Evolutionary conservation across 1,140 invertebrate genomes (phyloP), one percentile per base, ranked within the genome.

Genomic region (Maniola jurtina): DNA sequence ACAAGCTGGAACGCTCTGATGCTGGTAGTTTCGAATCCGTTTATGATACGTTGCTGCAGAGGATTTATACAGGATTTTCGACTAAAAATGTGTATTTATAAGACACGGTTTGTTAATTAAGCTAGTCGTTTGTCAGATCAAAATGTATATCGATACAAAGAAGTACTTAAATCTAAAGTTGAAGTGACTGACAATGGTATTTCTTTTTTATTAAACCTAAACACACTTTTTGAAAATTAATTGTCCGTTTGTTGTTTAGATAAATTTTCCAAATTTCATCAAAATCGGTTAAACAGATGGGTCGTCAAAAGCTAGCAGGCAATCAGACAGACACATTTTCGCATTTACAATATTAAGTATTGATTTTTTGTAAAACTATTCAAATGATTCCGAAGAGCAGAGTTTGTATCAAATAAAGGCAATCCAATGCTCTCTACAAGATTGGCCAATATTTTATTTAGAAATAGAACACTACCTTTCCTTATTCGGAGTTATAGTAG

Each of bases 1-100:
- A 69, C 70, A 59, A 64, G 58, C 63, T 66, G 62, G 42, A 72
- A 61, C 56, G 36, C 60, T 61, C 61, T 45, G 66, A 66, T 69
- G 36, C 36, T 38, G 59, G 64, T 64, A 63, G 56, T 54, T 66
- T 66, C 14, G 48, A 34, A 56, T 38, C 50, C 16, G 34, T 61
- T 48, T 35, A 40, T 48, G 13, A 61, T 61, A 50, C 34, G 15
- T 61, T 34, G n/a, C 13, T 50, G 33, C 14, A 61, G 47, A 13
- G 59, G 59, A 61, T 61, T 61, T 60, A 60, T 25, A 42, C 13
- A 25, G 25, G 11, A 7, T 33, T 55, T 55, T 55, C 25, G 5
- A 35, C 35, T 35, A 55, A 11, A 35, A 35, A 55, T 13, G 11
- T 54, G n/a, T 14, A 40, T 11, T 11, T 9, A 7, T 6, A 40